Evolutionary conservation across 2,888 invertebrate genomes (phyloP).

Genomic region (Onthophagus sagittarius): DNA sequence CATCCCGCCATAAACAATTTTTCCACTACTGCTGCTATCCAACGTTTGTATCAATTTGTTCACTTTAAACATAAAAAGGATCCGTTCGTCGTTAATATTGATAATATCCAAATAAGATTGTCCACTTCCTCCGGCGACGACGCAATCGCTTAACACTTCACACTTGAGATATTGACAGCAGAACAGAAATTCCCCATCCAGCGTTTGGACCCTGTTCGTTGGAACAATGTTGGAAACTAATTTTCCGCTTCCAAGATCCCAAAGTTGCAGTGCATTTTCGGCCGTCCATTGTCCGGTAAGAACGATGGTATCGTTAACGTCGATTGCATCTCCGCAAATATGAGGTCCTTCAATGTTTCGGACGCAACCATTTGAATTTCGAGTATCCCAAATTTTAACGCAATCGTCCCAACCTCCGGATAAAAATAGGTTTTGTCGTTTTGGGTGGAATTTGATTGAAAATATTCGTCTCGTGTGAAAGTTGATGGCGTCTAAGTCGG

Average conservation of each 20-base stretch:
- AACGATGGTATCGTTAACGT: constrained; percentile 39
- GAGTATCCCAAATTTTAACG: constrained; percentile 58
- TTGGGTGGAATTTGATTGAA: constrained; percentile 51
- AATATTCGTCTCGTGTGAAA: constrained; percentile 38
- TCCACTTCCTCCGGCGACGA: constrained; percentile 43
- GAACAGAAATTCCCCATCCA: constrained; percentile 58
- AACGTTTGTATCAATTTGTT: constrained; percentile 40
- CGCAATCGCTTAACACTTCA: constrained; percentile 37
- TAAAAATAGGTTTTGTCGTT: constrained; percentile 48
- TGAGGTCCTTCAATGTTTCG: constrained; percentile 57
- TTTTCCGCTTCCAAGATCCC: constrained; percentile 55
- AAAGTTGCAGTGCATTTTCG: constrained; percentile 53
- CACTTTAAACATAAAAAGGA: constrained; percentile 35
- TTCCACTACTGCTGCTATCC: constrained; percentile 34
- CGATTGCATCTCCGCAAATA: constrained; percentile 56
- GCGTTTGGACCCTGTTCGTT: constrained; percentile 51
- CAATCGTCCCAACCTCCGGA: constrained; percentile 58
- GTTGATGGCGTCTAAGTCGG: not conserved
- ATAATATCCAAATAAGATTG: constrained; percentile 43
- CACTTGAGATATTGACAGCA: constrained; percentile 52
- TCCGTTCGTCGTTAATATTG: constrained; percentile 38
- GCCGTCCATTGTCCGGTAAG: constrained; percentile 57
- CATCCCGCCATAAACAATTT: constrained; percentile 42
- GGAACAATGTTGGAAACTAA: constrained; percentile 49
- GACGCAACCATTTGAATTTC: constrained; percentile 52